Conservation (phyloP, 1,140 invertebrate species). For the Apis florea region DNA sequence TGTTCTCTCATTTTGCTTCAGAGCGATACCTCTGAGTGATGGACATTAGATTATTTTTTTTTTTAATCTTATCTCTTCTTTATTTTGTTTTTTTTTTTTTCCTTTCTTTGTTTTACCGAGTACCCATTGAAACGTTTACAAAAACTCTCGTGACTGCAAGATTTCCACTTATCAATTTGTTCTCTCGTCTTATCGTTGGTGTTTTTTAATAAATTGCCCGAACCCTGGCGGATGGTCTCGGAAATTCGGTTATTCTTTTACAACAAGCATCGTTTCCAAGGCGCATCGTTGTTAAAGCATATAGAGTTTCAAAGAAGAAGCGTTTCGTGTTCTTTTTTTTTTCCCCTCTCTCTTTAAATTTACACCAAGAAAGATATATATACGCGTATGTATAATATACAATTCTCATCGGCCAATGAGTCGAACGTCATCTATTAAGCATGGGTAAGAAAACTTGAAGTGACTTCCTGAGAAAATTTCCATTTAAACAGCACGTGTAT, state of each 20-base stretch:
- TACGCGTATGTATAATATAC: constrained; percentile 40
- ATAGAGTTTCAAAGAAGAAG: constrained; percentile 48
- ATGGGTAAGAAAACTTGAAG: constrained; percentile 64
- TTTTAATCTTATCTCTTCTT: background rate
- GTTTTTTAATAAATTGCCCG: constrained; percentile 62
- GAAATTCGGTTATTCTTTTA: constrained; percentile 41
- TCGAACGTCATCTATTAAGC: constrained; percentile 29
- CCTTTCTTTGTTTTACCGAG: constrained; percentile 37
- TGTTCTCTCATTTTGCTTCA: constrained; percentile 65
- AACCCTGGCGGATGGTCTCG: constrained; percentile 57
- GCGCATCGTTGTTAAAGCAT: constrained; percentile 43
- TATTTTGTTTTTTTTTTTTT: background rate
- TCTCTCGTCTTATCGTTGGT: constrained; percentile 53
- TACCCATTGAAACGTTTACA: constrained; percentile 70
- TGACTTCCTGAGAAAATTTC: constrained; percentile 47
- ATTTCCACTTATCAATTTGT: constrained; percentile 63
- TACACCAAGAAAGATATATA: constrained; percentile 43
- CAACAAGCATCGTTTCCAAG: constrained; percentile 46
- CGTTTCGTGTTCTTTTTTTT: constrained; percentile 2
- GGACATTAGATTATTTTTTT: constrained; percentile 57
- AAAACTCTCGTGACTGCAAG: constrained; percentile 71
- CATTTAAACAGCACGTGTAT: constrained; percentile 31
- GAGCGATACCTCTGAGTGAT: constrained; percentile 64
- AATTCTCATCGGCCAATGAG: constrained; percentile 40
- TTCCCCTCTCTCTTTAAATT: constrained; percentile 1